Conservation (phyloP, 2,113 vertebrate genomes). For the Romanogobio albipinnatus region DNA sequence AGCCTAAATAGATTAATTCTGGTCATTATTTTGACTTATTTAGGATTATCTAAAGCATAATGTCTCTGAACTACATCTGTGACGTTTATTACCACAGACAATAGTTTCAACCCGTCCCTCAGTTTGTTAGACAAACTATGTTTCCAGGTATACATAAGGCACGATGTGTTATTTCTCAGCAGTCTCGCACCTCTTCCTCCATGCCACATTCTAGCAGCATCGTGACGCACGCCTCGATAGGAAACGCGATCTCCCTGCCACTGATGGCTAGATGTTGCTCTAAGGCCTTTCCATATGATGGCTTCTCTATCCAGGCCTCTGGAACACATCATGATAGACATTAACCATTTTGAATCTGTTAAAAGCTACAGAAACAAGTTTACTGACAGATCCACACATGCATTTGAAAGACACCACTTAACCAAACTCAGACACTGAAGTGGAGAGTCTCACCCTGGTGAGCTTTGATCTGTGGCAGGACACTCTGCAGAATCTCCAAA, state of each 20-base stretch:
- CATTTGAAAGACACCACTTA: constrained; percentile 29
- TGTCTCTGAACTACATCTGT: not conserved
- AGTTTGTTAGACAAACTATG: not conserved
- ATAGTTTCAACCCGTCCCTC: not conserved
- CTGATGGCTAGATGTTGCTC: constrained; percentile 87
- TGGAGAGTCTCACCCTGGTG: constrained; percentile 88
- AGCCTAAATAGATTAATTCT: no score
- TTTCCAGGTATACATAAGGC: constrained; percentile 19
- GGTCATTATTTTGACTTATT: not conserved
- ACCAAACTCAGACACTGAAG: constrained; percentile 28
- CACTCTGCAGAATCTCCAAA: constrained; percentile 87
- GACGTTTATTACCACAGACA: not conserved
- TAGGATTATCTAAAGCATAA: not conserved
- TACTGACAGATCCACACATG: constrained; percentile 18
- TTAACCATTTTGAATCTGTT: not conserved
- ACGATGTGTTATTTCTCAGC: not conserved
- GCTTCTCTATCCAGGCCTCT: constrained; percentile 99
- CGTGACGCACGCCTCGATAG: constrained; percentile 87
- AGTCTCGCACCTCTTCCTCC: constrained; percentile 88
- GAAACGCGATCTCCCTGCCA: constrained; percentile 86
- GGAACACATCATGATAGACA: constrained; percentile 60
- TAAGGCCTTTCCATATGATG: constrained; percentile 93
- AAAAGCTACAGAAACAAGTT: not conserved
- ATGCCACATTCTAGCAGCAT: constrained; percentile 91
- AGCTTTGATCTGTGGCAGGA: constrained; percentile 97